Evolutionary conservation across 1,140 invertebrate genomes (phyloP).

Genomic region (Vanessa tameamea): DNA sequence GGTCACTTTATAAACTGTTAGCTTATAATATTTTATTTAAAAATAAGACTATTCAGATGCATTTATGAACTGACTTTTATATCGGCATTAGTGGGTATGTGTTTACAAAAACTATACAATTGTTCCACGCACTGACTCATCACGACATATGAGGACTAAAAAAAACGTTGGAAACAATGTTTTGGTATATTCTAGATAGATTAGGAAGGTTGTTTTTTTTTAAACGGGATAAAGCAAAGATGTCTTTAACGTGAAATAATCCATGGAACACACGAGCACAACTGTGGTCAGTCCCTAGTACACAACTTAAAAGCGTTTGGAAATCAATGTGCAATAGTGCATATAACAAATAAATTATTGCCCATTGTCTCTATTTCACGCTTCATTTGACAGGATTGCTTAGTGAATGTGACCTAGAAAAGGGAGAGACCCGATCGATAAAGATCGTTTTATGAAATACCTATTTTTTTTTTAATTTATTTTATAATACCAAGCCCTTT

Average conservation of each 20-base stretch:
- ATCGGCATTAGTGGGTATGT: too few species aligned
- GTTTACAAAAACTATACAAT: too few species aligned
- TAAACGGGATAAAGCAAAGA: background rate
- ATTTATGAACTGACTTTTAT: too few species aligned
- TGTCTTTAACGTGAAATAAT: background rate
- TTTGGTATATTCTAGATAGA: too few species aligned
- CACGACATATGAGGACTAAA: too few species aligned
- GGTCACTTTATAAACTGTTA: background rate
- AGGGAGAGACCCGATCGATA: constrained; percentile 33
- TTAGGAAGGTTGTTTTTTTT: background rate
- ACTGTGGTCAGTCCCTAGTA: background rate
- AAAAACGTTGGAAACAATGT: too few species aligned
- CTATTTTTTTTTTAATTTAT: too few species aligned
- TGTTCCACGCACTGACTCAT: too few species aligned
- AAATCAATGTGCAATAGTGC: constrained; percentile 53
- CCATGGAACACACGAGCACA: background rate
- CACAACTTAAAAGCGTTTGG: constrained; percentile 25
- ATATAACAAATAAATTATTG: constrained; percentile 62
- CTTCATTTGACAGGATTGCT: constrained; percentile 56
- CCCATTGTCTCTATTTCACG: constrained; percentile 63
- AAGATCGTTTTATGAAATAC: background rate
- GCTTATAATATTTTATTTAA: background rate
- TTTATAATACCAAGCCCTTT: too few species aligned
- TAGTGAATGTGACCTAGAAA: constrained; percentile 35
- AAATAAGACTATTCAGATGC: background rate